Percentiles rank a stretch among this genome's conserved stretches.
Evolutionary conservation across 2,113 vertebrate genomes (phyloP).

Genomic region (Gambusia holbrooki): DNA sequence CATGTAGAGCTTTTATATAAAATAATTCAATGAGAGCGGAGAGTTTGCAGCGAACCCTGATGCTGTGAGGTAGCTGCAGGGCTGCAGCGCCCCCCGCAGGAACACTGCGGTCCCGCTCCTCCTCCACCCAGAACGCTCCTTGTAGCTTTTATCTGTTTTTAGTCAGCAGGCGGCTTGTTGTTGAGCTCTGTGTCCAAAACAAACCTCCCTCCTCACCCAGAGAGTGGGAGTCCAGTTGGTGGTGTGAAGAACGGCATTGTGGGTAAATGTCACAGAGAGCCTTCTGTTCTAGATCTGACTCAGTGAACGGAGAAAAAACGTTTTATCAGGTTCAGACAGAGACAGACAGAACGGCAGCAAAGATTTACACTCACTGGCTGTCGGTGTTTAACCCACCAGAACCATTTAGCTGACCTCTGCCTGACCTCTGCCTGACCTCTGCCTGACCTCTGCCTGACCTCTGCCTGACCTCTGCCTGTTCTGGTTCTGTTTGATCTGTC

Average conservation of each 20-base stretch:
- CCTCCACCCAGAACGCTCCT: slow-evolving; percentile 39
- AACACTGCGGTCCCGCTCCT: slow-evolving; percentile 35
- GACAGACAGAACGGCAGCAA: neutral
- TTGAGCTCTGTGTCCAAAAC: slow-evolving; percentile 52
- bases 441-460: neutral
- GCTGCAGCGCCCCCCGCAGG: slow-evolving; percentile 51
- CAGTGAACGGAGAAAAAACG: slow-evolving; percentile 42
- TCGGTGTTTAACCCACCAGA: slow-evolving; percentile 13
- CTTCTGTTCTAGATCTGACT: slow-evolving; percentile 77
- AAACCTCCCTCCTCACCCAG: slow-evolving; percentile 56
- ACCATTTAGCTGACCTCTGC: neutral
- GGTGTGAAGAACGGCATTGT: slow-evolving; percentile 81
- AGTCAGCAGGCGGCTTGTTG: slow-evolving; percentile 65
- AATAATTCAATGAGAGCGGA: neutral
- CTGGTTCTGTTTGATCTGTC: neutral
- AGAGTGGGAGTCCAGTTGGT: slow-evolving; percentile 79
- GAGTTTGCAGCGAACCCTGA: neutral
- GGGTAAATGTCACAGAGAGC: slow-evolving; percentile 81
- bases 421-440: neutral
- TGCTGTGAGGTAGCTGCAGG: neutral
- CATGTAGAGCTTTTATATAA: no score
- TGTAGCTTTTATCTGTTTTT: slow-evolving; percentile 44
- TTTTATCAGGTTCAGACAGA: slow-evolving; percentile 17
- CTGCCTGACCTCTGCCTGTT: neutral
- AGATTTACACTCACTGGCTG: neutral